Conservation (phyloP, 2,113 vertebrate genomes). For the Coptodon rendalli region DNA sequence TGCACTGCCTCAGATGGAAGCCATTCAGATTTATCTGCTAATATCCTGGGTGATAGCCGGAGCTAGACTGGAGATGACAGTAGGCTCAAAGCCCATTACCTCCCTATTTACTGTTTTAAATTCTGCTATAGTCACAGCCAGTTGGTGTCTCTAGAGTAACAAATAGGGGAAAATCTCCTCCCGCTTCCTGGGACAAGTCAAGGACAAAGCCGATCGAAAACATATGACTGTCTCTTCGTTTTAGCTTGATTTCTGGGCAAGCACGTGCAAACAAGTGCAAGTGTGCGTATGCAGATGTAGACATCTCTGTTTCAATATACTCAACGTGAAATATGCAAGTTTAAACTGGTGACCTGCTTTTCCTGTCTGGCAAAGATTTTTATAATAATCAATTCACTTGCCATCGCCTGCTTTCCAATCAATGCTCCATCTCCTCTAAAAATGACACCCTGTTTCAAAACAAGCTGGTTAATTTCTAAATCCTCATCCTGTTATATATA, state of each 20-base stretch:
- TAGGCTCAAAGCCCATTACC: conserved; percentile 68
- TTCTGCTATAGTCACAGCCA: conserved; percentile 56
- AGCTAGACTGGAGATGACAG: conserved; percentile 69
- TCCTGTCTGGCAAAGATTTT: neutral
- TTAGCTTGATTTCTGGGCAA: neutral
- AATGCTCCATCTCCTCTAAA: conserved; percentile 11
- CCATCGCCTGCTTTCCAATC: neutral
- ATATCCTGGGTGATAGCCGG: conserved; percentile 72
- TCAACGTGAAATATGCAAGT: neutral
- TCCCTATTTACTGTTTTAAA: conserved; percentile 73
- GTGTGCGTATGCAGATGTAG: neutral
- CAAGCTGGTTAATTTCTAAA: conserved; percentile 42
- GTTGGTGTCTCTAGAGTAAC: conserved; percentile 51
- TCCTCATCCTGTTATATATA: conserved; percentile 39
- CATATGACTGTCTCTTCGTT: conserved; percentile 22
- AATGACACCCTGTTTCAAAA: conserved; percentile 22
- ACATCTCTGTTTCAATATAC: conserved; percentile 4
- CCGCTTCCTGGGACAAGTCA: conserved; percentile 47
- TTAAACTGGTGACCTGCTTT: neutral
- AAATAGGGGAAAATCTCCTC: conserved; percentile 52
- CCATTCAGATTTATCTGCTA: conserved; percentile 83
- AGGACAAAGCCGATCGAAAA: conserved; percentile 57
- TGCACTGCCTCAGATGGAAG: conserved; percentile 60
- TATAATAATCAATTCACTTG: neutral
- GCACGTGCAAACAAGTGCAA: neutral